A percentile compares a stretch with the other conserved stretches of the same genome.
These are phyloP conservation scores for Panzeria rudis DNA, from an alignment of 2,888 invertebrate species.

Conservation along the genomic window DNA sequence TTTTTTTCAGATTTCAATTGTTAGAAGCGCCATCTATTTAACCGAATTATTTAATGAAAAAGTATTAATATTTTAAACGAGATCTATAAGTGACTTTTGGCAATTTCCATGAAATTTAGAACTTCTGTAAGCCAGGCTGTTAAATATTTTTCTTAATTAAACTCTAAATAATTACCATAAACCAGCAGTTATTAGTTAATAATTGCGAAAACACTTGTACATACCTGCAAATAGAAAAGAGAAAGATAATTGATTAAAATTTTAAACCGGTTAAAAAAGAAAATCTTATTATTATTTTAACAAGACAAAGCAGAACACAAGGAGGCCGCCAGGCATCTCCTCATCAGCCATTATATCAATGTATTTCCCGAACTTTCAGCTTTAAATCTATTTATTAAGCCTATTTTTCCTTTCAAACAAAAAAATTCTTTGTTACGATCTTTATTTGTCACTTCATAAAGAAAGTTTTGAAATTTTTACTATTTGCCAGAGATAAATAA, in stretches of 20 bases:
- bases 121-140: no score
- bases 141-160: no score
- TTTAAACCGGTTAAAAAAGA: background rate
- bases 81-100: no score
- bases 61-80: no score
- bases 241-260: background rate
- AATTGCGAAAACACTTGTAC: background rate
- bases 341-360: no score
- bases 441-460: background rate
- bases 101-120: no score
- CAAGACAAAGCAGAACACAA: background rate
- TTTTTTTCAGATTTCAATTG: no score
- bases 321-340: no score
- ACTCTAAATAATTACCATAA: constrained; percentile 20
- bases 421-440: background rate
- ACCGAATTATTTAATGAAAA: no score
- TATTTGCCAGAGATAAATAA: constrained; percentile 34
- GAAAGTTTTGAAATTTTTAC: constrained; percentile 1
- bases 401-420: background rate
- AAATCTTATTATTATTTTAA: no score
- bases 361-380: background rate
- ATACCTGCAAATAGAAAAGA: constrained; percentile 25
- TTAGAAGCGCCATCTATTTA: no score
- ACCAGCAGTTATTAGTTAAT: background rate
- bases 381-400: constrained; percentile 15